These are phyloP conservation scores for Tupaia chinensis DNA, from an alignment of 2,113 vertebrate genomes.

Conservation along the genomic window DNA sequence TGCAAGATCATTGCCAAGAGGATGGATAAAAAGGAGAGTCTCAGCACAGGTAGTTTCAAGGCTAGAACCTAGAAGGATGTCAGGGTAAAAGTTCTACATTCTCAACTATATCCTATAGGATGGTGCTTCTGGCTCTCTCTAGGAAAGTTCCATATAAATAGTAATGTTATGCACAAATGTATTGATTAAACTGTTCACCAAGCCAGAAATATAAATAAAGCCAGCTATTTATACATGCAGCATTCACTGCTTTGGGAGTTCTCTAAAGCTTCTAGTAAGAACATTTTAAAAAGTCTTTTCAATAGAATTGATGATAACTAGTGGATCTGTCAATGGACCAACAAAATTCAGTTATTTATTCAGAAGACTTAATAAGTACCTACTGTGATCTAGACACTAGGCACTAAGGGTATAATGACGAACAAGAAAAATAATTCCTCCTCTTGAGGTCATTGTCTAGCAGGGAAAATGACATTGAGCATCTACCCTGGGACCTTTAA, in stretches of 20 bases:
- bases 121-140: background rate
- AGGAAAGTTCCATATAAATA: background rate
- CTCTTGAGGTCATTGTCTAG: background rate
- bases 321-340: background rate
- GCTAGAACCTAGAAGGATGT: background rate
- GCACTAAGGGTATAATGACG: background rate
- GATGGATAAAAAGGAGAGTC: background rate
- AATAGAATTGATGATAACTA: background rate
- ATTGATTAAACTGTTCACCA: constrained; percentile 14
- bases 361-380: constrained; percentile 16
- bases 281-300: constrained; percentile 12
- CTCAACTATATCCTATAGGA: background rate
- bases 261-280: background rate
- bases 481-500: background rate
- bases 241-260: background rate
- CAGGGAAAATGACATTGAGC: background rate
- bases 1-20: background rate
- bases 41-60: background rate
- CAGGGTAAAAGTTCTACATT: background rate
- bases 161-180: background rate
- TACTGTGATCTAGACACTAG: background rate
- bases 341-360: constrained; percentile 43
- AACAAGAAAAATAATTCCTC: background rate
- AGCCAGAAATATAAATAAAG: constrained; percentile 19
- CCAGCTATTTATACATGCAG: background rate